phyloP scores from a whole-genome alignment of 2,113 vertebrate genomes.

The Triplophysa tibetana region DNA sequence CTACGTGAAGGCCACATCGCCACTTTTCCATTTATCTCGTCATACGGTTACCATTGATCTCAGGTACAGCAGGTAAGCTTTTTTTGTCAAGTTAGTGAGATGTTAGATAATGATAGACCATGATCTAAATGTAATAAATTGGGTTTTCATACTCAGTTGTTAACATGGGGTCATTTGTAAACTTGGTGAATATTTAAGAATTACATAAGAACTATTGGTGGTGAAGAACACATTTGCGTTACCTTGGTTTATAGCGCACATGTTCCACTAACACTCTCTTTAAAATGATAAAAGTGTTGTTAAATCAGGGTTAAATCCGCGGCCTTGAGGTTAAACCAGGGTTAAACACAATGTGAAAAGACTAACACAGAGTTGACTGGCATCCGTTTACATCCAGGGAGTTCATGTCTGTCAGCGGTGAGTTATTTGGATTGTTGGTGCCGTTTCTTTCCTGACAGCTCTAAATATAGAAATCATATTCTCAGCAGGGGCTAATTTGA shows the following conservation, averaged over 20 bases:
- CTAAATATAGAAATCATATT: constrained; percentile 75
- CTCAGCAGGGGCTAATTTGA: constrained; percentile 76
- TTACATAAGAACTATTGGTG: too few relatives aligned
- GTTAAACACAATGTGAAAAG: too few relatives aligned
- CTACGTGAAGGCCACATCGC: background rate
- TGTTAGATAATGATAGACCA: too few relatives aligned
- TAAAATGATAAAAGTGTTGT: too few relatives aligned
- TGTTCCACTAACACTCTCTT: too few relatives aligned
- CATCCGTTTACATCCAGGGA: constrained; percentile 28
- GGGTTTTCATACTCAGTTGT: background rate
- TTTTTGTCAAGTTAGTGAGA: too few relatives aligned
- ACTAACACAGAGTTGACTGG: background rate
- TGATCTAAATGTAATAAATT: background rate
- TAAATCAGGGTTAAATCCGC: background rate
- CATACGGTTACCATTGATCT: constrained; percentile 7
- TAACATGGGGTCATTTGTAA: too few relatives aligned
- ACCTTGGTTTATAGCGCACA: too few relatives aligned
- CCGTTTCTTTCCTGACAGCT: constrained; percentile 41
- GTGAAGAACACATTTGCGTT: too few relatives aligned
- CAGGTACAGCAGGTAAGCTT: constrained; percentile 23
- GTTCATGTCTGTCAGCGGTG: constrained; percentile 33
- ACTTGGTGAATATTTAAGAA: too few relatives aligned
- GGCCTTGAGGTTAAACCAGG: background rate
- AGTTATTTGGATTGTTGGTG: constrained; percentile 36
- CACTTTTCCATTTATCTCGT: constrained; percentile 18